These are phyloP conservation scores for Rutilus rutilus DNA, from an alignment of 2,113 vertebrate genomes.

Conservation along the genomic window DNA sequence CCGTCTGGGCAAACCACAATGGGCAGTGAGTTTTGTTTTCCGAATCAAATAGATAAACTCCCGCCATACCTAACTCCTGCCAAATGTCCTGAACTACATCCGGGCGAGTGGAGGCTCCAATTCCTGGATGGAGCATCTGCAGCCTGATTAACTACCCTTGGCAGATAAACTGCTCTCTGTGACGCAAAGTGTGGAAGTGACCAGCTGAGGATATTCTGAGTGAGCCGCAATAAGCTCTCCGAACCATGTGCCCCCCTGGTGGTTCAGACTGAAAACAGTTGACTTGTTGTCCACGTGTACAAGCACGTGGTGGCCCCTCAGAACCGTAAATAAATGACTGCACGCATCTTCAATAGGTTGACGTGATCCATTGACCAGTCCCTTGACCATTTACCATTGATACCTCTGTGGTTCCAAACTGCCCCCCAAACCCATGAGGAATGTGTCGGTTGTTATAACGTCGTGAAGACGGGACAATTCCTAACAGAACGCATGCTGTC, in stretches of 20 bases:
- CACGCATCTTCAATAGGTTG: constrained; percentile 1
- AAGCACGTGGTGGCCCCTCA: not conserved
- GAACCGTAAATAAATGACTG: not conserved
- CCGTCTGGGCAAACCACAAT: not conserved
- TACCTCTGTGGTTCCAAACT: not conserved
- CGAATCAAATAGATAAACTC: not conserved
- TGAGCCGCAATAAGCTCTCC: not conserved
- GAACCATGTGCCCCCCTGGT: not conserved
- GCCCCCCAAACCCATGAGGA: not conserved
- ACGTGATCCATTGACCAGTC: not conserved
- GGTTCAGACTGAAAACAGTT: not conserved
- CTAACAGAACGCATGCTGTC: too few species aligned
- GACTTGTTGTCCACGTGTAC: not conserved
- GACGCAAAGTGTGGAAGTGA: not conserved
- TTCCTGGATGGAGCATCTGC: not conserved
- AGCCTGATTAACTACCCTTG: not conserved
- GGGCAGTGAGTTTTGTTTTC: not conserved
- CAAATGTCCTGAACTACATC: not conserved
- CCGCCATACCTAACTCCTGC: not conserved
- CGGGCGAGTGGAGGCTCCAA: not conserved
- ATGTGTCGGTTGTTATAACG: not conserved
- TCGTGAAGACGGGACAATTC: too few species aligned
- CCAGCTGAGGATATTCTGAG: not conserved
- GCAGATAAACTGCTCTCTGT: not conserved
- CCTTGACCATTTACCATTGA: not conserved